Evolutionary conservation across 2,113 vertebrate species (phyloP).

Genomic region (Morone saxatilis): DNA sequence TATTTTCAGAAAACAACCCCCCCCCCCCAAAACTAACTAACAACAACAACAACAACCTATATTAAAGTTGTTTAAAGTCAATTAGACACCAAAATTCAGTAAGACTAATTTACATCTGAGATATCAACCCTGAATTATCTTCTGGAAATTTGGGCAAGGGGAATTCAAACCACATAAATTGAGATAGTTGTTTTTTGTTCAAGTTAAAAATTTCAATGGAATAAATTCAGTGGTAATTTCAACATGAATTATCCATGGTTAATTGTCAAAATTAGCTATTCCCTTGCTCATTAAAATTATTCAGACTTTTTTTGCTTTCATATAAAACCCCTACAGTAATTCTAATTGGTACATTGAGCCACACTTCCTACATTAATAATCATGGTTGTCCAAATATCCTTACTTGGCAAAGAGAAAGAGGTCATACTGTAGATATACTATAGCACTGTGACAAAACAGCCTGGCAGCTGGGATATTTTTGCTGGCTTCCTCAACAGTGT

Average conservation of each 20-base stretch:
- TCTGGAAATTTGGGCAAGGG: neutral
- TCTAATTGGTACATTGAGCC: neutral
- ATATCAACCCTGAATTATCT: neutral
- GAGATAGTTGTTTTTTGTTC: neutral
- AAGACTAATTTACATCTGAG: neutral
- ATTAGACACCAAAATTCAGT: neutral
- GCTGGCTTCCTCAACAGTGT: neutral
- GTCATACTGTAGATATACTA: too few species aligned
- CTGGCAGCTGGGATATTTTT: neutral
- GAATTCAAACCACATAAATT: neutral
- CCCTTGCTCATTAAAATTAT: neutral
- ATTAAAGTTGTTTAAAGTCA: neutral
- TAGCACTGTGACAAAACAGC: neutral
- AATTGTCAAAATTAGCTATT: neutral
- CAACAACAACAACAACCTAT: neutral
- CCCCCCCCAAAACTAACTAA: neutral
- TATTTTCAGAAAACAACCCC: too few species aligned
- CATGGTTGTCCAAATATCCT: neutral
- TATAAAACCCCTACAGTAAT: neutral
- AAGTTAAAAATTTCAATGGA: neutral
- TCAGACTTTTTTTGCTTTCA: neutral
- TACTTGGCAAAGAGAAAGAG: neutral
- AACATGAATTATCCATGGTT: neutral
- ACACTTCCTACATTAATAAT: slow-evolving; percentile 19
- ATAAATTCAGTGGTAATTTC: neutral